Base-by-base conservation (phyloP, 2,797 vertebrate species). In the Emys orbicularis region DNA sequence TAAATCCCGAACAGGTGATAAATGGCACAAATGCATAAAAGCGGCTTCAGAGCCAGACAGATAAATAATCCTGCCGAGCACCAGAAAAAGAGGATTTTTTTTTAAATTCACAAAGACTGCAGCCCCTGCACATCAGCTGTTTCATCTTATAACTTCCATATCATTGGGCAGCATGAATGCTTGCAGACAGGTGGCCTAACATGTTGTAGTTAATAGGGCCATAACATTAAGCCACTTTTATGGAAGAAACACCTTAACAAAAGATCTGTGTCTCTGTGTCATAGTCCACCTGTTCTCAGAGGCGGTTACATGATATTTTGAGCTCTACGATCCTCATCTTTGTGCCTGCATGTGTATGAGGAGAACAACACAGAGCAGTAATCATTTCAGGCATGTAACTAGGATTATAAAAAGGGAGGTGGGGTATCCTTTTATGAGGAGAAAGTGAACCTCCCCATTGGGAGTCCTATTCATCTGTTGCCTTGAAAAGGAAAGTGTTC, bases 141-240 rank as follows among this genome's bases (percentile, higher is more conserved):
- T 98, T 91, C 86, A 91, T 95, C 89, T 84, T 92, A 90, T 95
- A 96, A 95, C 92, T 84, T 95, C 94, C 12, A 27, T 94, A 85
- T 98, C 95, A 97, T 34, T 50, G 79, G 82, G 91, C 94, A 97
- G 95, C 52, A 81, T 90, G 97, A 94, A 97, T 95, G 86, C 49
- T 81, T 96, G 81, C 81, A 97, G 96, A 97, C 97, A 98, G 98
- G 96, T 98, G 98, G 97, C 94, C 97, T 97, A 92, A 95, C 96
- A 96, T 91, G 90, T 9, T 7, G 84, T 90, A 93, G 89, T 93
- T 96, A 97, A 95, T 91, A 96, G 96, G 91, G 94, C 89, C 93
- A 86, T 87, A 93, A 81, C 95, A 96, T 95, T 97, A 95, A 97
- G 95, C 96, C 97, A 93, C 90, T 97, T 97, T 97, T 97, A 96